phyloP scores from a whole-genome alignment of 1,140 invertebrate species.

The Drosophila santomea region DNA sequence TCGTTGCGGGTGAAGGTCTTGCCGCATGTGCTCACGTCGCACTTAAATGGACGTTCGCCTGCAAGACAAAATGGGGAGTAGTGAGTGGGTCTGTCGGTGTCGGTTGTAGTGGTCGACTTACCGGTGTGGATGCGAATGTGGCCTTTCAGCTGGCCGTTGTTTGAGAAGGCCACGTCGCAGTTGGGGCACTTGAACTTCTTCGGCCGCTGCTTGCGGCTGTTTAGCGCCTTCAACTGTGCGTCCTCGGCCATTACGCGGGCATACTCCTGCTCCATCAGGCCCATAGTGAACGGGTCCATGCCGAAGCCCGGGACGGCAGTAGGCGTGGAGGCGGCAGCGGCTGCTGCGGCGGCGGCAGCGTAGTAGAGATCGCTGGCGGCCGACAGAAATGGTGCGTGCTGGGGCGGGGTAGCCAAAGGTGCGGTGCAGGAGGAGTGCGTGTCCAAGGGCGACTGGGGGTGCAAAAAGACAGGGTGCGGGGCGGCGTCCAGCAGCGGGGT shows the following conservation, averaged over 20 bases:
- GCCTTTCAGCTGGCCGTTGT: conserved; percentile 96
- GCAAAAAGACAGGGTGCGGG: conserved; percentile 49
- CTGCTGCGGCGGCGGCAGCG: conserved; percentile 66
- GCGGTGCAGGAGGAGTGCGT: conserved; percentile 6
- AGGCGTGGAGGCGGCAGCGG: conserved; percentile 48
- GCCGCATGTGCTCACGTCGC: conserved; percentile 92
- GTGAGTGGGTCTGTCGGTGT: conserved; percentile 20
- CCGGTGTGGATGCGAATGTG: conserved; percentile 96
- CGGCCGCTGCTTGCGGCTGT: conserved; percentile 91
- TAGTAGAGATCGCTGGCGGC: conserved; percentile 66
- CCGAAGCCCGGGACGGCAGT: conserved; percentile 47
- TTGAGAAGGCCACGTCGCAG: conserved; percentile 95
- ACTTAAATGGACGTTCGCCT: conserved; percentile 95
- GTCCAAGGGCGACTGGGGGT: conserved; percentile 8
- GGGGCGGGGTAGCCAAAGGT: conserved; percentile 32
- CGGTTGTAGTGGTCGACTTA: conserved; percentile 68
- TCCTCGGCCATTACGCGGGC: conserved; percentile 88
- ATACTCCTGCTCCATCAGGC: conserved; percentile 88
- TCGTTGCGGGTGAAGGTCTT: conserved; percentile 97
- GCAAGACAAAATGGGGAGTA: conserved; percentile 19
- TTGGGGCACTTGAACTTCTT: conserved; percentile 95
- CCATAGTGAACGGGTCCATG: conserved; percentile 76
- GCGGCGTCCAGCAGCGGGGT: conserved; percentile 56
- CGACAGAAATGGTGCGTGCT: conserved; percentile 56
- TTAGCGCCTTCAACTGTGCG: conserved; percentile 87